Evolutionary conservation across 2,888 invertebrate species (phyloP), one percentile per base, ranked within the genome.

Genomic region (Platypus cylindrus): DNA sequence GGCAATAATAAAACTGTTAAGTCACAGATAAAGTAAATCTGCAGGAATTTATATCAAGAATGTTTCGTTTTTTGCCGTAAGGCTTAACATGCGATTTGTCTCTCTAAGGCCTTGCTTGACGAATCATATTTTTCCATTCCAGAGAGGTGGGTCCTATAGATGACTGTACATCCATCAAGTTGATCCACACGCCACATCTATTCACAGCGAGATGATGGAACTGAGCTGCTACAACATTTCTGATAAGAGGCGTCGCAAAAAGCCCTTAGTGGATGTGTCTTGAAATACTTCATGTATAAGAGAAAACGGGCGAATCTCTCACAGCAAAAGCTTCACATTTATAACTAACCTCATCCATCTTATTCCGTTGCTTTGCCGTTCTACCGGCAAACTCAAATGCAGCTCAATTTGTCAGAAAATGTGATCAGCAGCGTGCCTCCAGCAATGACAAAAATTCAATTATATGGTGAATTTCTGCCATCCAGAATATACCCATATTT

Each of bases 311-410:
- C 55, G 55, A 60, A 58, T 59, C 60, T 57, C 55, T 56, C 53
- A 37, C 37, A 55, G 60, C 59, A 56, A 62, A 63, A 63, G 63
- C 63, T 62, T 62, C 64, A 64, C 63, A 63, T 64, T 63, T 64
- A 64, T 64, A 64, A 64, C 64, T 63, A 63, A 62, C 63, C 63
- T 63, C 63, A 64, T 64, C 64, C 62, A 64, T 64, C 64, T 64
- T 64, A 59, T 55, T 63, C 59, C 56, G 52, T 52, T 37, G 32
- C 32, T 36, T 22, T 29, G 39, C 32, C 34, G 37, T n/a, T n/a
- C n/a, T n/a, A n/a, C n/a, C n/a, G 58, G 55, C 51, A 55, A 16
- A 58, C 61, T 60, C 60, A 60, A 62, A 63, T 62, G 63, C 63
- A 62, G 63, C 63, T 62, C 63, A 63, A 64, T 64, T 64, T 64